phyloP scores from a whole-genome alignment of 2,113 vertebrate species.

The Anarrhichthys ocellatus region DNA sequence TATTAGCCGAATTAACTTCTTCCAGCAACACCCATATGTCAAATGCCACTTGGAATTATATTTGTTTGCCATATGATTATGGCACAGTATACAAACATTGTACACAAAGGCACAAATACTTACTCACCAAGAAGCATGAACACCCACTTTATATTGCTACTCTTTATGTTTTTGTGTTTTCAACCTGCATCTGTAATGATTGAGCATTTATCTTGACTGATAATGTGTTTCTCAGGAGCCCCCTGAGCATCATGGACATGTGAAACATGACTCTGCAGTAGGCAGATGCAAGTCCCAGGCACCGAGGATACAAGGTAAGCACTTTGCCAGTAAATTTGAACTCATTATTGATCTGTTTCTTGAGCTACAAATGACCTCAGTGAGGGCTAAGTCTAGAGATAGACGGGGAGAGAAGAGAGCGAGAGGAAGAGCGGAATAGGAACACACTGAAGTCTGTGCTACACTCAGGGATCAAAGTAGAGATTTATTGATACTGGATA shows the following conservation, averaged over 20 bases:
- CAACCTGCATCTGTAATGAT: neutral
- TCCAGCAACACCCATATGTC: neutral
- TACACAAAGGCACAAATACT: neutral
- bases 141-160: neutral
- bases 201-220: neutral
- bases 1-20: neutral
- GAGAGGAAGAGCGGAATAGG: neutral
- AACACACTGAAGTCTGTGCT: neutral
- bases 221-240: constrained; percentile 44
- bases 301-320: constrained; percentile 82
- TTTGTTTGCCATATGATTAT: constrained; percentile 15
- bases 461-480: neutral
- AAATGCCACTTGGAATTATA: neutral
- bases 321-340: constrained; percentile 79
- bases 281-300: constrained; percentile 73
- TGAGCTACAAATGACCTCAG: constrained; percentile 66
- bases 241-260: constrained; percentile 55
- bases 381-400: constrained; percentile 54
- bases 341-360: constrained; percentile 75
- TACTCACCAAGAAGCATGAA: neutral
- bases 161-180: neutral
- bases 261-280: constrained; percentile 69
- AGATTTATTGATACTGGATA: too few species aligned
- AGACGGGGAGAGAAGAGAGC: neutral
- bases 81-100: neutral